Percentiles rank a stretch among this genome's conserved stretches.
Evolutionary conservation across 92 coral and sea anemone genomes (phyloP).

Genomic region (Zoanthus sansibaricus): DNA sequence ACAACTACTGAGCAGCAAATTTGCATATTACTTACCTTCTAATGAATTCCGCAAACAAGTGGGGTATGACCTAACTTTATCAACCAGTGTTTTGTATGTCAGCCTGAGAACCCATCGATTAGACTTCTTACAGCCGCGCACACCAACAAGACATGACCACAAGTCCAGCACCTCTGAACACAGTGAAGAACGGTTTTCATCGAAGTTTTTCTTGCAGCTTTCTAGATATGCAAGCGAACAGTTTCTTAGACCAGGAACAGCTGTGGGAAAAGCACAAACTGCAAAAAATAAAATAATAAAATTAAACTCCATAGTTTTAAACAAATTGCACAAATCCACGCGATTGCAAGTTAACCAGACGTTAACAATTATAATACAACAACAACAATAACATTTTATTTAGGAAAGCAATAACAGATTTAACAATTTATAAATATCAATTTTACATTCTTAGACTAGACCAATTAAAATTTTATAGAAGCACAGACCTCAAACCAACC

Average conservation of each 20-base stretch:
- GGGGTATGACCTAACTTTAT: conserved; percentile 21
- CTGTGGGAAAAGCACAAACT: conserved; percentile 11
- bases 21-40: background rate
- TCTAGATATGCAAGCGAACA: conserved; percentile 32
- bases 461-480: no score
- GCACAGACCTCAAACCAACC: no score
- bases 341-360: no score
- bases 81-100: conserved; percentile 16
- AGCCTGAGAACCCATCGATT: conserved; percentile 12
- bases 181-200: conserved; percentile 26
- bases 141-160: conserved; percentile 30
- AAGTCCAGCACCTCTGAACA: conserved; percentile 30
- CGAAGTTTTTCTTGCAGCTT: conserved; percentile 25
- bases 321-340: no score
- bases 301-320: no score
- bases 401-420: no score
- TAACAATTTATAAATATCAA: no score
- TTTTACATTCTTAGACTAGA: no score
- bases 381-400: no score
- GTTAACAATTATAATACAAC: no score
- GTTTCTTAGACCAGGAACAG: conserved; percentile 6
- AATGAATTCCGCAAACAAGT: background rate
- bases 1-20: no score
- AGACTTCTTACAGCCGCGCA: background rate
- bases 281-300: background rate